Base-by-base conservation (phyloP, 2,888 invertebrate species). In the Xestia ashworthii region DNA sequence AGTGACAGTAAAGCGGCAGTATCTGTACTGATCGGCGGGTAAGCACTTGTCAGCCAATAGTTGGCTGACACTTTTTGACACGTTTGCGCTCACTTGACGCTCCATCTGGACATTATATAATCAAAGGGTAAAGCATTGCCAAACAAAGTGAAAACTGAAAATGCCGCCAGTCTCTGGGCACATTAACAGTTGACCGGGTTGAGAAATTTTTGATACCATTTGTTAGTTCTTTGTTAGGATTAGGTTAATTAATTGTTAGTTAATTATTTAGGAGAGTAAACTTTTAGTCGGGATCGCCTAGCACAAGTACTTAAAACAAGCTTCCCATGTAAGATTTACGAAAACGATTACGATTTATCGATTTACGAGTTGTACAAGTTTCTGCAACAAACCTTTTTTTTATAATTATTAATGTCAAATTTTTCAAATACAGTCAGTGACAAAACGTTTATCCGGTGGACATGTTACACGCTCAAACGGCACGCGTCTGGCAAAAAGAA, bases 341-440 rank as follows among this genome's bases (percentile, higher is more conserved):
- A 32, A 1, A 32, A 32, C 32, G 32, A 32, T 32, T 32, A 32
- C 32, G 32, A 32, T 32, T 32, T 32, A 32, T 32, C 32, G 32
- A 32, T 32, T 32, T 32, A 32, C 32, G 32, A 32, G 32, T 32
- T 32, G 32, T 32, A 32, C 32, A 32, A 32, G 32, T 32, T 32
- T 32, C 32, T 1, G 32, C 1, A 32, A 32, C 32, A 32, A 14
- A 46, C 5, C 3, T 0, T 5, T n/a, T 6, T 48, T 41, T 32
- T 32, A 3, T 3, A 8, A 48, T 14, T 53, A 22, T 53, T 22
- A 22, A n/a, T 55, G n/a, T 22, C 46, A 68, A n/a, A 4, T 76
- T 58, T 78, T 9, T n/a, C 14, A 50, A 38, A 71, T 78, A 71
- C 72, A 78, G 25, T 55, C 72, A 14, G 1, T 25, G 38, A 41